A percentile compares a stretch with the other conserved stretches of the same genome.
Conservation (phyloP, 1,140 invertebrate species). For the Papilio polytes region DNA sequence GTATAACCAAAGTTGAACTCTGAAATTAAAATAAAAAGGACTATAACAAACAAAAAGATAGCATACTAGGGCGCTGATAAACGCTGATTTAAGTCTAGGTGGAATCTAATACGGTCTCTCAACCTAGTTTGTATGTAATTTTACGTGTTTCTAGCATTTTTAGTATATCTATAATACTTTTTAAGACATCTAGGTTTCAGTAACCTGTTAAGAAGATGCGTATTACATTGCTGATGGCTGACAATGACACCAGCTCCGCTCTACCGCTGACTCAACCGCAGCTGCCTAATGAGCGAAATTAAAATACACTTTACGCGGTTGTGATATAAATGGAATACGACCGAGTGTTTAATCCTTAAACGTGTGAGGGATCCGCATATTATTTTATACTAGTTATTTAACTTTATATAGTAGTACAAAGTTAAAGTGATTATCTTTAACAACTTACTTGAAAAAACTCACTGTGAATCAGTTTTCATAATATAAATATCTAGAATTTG, state of each 20-base stretch:
- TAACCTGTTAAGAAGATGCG: neutral
- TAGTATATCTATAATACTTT: too few relatives aligned
- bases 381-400: neutral
- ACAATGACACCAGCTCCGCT: neutral
- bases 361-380: conserved; percentile 19
- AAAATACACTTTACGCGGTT: conserved; percentile 36
- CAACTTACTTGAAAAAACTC: neutral
- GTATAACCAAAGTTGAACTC: too few relatives aligned
- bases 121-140: too few relatives aligned
- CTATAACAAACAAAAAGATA: too few relatives aligned
- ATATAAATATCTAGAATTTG: too few relatives aligned
- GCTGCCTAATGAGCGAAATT: conserved; percentile 37
- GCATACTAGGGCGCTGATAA: too few relatives aligned
- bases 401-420: neutral
- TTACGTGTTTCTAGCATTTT: too few relatives aligned
- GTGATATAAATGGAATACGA: conserved; percentile 31
- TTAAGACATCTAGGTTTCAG: neutral
- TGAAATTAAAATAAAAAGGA: too few relatives aligned
- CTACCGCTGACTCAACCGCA: conserved; percentile 1
- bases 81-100: too few relatives aligned
- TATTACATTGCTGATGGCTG: neutral
- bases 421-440: neutral
- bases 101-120: too few relatives aligned
- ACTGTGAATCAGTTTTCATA: too few relatives aligned
- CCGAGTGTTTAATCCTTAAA: conserved; percentile 32